phyloP scores from a whole-genome alignment of 2,113 vertebrate species.

The Centropus unirufus region DNA sequence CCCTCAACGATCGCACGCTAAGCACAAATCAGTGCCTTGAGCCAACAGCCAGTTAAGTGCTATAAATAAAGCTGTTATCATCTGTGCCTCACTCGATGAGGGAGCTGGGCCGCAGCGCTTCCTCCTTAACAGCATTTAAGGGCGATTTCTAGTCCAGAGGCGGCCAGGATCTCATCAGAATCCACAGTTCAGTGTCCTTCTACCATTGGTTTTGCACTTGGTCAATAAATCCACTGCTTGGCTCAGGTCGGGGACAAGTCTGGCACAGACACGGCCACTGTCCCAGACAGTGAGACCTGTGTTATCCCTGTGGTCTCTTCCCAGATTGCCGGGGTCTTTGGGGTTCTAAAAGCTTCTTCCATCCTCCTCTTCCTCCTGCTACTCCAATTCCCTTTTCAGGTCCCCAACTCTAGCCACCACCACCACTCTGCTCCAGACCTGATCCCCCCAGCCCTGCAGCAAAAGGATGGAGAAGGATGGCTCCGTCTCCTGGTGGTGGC shows the following conservation, averaged over 20 bases:
- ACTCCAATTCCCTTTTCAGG: fast-evolving
- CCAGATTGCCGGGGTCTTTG: not conserved
- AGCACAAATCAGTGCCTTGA: not conserved
- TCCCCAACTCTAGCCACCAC: too few species aligned
- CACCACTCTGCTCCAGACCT: not conserved
- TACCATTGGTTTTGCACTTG: not conserved
- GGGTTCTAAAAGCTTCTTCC: not conserved
- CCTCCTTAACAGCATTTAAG: not conserved
- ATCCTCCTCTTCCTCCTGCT: not conserved
- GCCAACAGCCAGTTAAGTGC: constrained; percentile 17
- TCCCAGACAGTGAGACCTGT: not conserved
- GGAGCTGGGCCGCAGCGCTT: not conserved
- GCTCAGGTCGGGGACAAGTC: fast-evolving
- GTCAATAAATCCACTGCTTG: not conserved
- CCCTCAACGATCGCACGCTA: not conserved
- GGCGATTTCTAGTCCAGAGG: not conserved
- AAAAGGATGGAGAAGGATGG: not conserved
- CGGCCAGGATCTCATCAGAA: not conserved
- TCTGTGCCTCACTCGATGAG: not conserved
- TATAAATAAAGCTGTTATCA: constrained; percentile 51
- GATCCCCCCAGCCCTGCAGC: not conserved
- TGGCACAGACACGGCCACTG: not conserved
- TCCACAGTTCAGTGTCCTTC: not conserved
- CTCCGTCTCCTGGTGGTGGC: not conserved
- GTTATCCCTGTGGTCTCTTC: not conserved